A percentile compares a stretch with the other conserved stretches of the same genome.
phyloP scores from a whole-genome alignment of 2,888 invertebrate genomes.

The Odontocerum albicorne region DNA sequence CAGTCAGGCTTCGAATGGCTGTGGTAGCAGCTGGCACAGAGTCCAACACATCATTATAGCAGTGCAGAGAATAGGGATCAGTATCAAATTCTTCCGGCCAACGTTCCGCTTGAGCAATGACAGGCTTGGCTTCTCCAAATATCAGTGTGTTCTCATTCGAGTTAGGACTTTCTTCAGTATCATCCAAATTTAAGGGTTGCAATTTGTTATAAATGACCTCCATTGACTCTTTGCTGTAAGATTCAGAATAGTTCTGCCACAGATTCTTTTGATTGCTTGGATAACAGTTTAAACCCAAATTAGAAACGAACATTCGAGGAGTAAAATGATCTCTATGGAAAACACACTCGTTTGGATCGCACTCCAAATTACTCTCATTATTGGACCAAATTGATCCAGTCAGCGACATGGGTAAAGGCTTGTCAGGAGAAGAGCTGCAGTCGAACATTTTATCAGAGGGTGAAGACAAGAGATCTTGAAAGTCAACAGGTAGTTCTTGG shows the following conservation, averaged over 20 bases:
- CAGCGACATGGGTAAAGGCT: constrained; percentile 46
- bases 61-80: constrained; percentile 39
- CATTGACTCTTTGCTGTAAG: constrained; percentile 31
- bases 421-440: constrained; percentile 48
- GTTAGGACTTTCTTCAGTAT: constrained; percentile 15
- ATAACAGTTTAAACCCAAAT: constrained; percentile 1
- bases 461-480: constrained; percentile 60
- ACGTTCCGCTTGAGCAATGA: neutral
- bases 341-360: constrained; percentile 7
- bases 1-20: constrained; percentile 56
- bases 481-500: constrained; percentile 63
- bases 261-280: constrained; percentile 8
- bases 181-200: constrained; percentile 37
- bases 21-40: constrained; percentile 47
- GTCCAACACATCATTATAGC: constrained; percentile 49
- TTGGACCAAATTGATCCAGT: constrained; percentile 48
- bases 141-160: neutral
- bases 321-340: constrained; percentile 34
- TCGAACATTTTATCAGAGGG: constrained; percentile 51
- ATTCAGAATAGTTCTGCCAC: constrained; percentile 22
- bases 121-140: constrained; percentile 1
- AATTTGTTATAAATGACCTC: constrained; percentile 35
- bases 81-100: constrained; percentile 6
- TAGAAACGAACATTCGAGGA: constrained; percentile 14
- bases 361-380: constrained; percentile 26